These are phyloP conservation scores for Dicrostonyx torquatus DNA, from an alignment of 2,797 vertebrate species.

Conservation along the genomic window DNA sequence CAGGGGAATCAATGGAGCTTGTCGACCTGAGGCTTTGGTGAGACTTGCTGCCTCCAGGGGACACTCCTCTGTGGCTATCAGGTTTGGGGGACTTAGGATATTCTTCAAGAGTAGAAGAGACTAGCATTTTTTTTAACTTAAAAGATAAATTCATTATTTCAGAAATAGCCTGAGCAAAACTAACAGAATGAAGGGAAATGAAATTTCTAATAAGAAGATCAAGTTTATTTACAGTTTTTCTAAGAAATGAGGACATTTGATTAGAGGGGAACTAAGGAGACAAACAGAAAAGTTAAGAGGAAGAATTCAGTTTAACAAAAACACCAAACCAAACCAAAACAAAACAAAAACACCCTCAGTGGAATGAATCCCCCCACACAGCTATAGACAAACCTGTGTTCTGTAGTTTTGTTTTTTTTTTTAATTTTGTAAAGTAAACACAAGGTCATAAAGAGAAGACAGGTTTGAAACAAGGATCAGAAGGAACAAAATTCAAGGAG, in stretches of 20 bases:
- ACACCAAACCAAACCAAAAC: conserved; percentile 34
- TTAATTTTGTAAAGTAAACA: conserved; percentile 21
- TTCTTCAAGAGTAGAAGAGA: neutral
- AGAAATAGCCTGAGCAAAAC: conserved; percentile 10
- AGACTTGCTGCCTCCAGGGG: neutral
- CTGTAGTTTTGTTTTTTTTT: neutral
- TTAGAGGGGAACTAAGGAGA: neutral
- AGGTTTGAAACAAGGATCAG: neutral
- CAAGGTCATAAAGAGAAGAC: neutral
- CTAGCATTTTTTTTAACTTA: neutral
- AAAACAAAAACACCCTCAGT: neutral
- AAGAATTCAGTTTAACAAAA: conserved; percentile 32
- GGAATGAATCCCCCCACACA: neutral
- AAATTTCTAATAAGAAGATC: conserved; percentile 53
- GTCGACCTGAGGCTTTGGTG: neutral
- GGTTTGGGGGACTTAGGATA: neutral
- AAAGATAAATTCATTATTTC: conserved; percentile 31
- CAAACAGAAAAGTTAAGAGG: conserved; percentile 7
- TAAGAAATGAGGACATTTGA: conserved; percentile 48
- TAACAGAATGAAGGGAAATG: neutral
- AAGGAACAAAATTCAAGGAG: neutral
- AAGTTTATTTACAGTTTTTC: conserved; percentile 56
- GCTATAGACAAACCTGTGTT: neutral
- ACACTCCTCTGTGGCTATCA: neutral
- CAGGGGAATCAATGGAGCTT: neutral